Base-by-base conservation (phyloP, 2,113 vertebrate species). In the Aix galericulata region DNA sequence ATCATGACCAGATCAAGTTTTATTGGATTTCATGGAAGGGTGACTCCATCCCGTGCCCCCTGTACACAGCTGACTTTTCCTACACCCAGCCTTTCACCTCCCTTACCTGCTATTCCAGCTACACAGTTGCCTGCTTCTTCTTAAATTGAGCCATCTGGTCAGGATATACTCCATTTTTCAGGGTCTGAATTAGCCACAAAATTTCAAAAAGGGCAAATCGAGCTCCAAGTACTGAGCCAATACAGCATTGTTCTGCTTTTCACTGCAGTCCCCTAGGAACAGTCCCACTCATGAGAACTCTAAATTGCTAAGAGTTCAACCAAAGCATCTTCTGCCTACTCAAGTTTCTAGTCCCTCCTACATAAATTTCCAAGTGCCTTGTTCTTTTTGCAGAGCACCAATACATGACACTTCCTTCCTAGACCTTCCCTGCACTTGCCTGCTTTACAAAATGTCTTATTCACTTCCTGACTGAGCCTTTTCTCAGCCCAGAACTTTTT, bases 261-360 rank as follows among this genome's bases (percentile, higher is more conserved):
- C 87, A 22, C 71, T 91, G 78, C 86, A 40, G 17, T 77, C 80
- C 81, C 89, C 13, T 17, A 87, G 87, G 92, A 94, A 16, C 59
- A 80, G 82, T 68, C 67, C 62, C 55, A 55, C 71, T 96, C 82
- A 34, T 36, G 89, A 92, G 91, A 94, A 77, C 78, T 94, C 88
- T 31, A 15, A 89, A 89, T 74, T 77, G 50, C 75, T 23, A 7
- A 50, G 40, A 91, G 91, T 95, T 96, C 95, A 95, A 91, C 93
- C 93, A 94, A 92, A 95, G 94, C 94, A 73, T 92, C 91, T 93
- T 93, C 91, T 95, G 86, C 91, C 86, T 86, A 48, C 94, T 94
- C 93, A 50, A 69, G 87, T 94, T 97, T 94, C 95, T 73, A 73
- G 78, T 66, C 78, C 62, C 94, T 91, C 89, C 84, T 92, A 62